A percentile compares a stretch with the other conserved stretches of the same genome.
Evolutionary conservation across 2,797 vertebrate species (phyloP).

Genomic region (Spondyliosoma cantharus): DNA sequence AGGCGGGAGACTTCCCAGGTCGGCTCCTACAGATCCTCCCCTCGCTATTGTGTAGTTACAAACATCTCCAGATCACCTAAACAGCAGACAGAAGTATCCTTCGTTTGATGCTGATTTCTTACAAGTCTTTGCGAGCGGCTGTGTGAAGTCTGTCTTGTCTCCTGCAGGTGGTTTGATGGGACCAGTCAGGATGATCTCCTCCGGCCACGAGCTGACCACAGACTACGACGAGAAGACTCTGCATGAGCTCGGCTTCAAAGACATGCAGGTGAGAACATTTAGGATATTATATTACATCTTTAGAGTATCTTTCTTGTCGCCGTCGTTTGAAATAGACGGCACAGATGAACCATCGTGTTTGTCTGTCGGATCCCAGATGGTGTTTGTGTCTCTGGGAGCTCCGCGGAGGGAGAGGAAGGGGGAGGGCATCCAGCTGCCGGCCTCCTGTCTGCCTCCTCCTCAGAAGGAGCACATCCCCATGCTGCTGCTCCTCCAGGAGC

Average conservation of each 20-base stretch:
- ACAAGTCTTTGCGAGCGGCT: neutral
- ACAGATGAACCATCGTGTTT: neutral
- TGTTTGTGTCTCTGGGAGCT: conserved; percentile 97
- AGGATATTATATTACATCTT: neutral
- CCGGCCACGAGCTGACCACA: conserved; percentile 96
- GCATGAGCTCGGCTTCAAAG: conserved; percentile 97
- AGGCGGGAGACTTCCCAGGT: conserved; percentile 94
- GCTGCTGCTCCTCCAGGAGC: conserved; percentile 97
- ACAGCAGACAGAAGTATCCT: neutral
- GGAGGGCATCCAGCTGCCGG: conserved; percentile 96
- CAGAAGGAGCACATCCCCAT: conserved; percentile 99
- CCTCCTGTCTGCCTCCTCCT: conserved; percentile 96
- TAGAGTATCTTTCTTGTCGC: neutral
- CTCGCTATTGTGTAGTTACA: neutral
- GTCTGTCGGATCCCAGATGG: conserved; percentile 87
- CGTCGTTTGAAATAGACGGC: neutral
- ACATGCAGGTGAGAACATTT: conserved; percentile 92
- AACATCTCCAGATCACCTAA: neutral
- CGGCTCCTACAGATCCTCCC: neutral
- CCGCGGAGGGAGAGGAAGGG: conserved; percentile 96
- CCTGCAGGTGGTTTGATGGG: conserved; percentile 95
- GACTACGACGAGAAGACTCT: conserved; percentile 99
- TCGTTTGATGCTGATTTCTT: neutral
- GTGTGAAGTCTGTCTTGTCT: conserved; percentile 2
- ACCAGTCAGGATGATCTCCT: conserved; percentile 98